Conservation (phyloP, 2,113 vertebrate species). For the Trogon melanurus region DNA sequence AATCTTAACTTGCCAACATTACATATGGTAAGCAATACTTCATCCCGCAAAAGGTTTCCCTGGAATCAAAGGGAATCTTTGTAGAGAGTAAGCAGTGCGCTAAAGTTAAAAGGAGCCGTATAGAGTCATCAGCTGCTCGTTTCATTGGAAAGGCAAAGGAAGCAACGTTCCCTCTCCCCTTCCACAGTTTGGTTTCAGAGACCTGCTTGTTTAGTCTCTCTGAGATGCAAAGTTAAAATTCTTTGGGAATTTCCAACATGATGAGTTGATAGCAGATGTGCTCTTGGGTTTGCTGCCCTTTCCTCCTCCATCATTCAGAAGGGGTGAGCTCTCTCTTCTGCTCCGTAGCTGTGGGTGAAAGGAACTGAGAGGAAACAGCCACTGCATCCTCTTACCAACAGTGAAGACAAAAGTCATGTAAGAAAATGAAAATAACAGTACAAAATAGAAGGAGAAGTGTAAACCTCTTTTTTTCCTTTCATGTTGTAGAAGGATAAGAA, state of each 20-base stretch:
- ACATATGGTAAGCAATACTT: background rate
- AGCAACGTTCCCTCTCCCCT: background rate
- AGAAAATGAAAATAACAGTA: background rate
- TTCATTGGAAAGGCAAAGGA: background rate
- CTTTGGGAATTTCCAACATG: background rate
- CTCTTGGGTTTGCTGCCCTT: background rate
- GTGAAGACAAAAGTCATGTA: background rate
- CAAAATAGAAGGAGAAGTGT: background rate
- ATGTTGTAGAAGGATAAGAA: background rate
- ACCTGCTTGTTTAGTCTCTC: background rate
- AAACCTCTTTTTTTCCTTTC: background rate
- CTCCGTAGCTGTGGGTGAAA: background rate
- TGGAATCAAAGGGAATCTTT: background rate
- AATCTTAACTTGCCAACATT: background rate
- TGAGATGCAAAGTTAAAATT: background rate
- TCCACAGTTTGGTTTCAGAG: background rate
- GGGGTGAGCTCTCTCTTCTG: background rate
- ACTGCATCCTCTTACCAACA: background rate
- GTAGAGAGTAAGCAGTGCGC: background rate
- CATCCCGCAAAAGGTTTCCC: background rate
- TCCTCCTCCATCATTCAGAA: background rate
- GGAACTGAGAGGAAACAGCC: background rate
- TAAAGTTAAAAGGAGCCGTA: background rate
- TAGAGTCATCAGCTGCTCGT: background rate
- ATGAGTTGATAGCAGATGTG: rapidly evolving